Conservation (phyloP, 2,888 invertebrate species). For the Rhimphoctona megacephalus region DNA sequence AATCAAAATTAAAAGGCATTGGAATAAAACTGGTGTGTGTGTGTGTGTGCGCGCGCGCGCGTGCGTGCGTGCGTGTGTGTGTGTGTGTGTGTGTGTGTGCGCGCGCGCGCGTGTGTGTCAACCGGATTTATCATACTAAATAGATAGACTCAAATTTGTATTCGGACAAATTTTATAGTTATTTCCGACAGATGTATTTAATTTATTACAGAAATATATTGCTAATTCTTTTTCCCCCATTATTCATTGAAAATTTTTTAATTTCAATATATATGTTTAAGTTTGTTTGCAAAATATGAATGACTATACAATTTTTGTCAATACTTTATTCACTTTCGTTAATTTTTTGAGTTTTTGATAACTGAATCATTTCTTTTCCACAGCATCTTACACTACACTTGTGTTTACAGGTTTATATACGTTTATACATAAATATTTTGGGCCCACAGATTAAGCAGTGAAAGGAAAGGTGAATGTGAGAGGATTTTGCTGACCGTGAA, state of each 20-base stretch:
- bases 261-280: background rate
- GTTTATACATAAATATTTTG: conserved; percentile 36
- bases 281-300: background rate
- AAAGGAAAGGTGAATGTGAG: conserved; percentile 61
- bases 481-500: conserved; percentile 62
- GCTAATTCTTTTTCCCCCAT: background rate
- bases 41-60: too few species aligned
- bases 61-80: too few species aligned
- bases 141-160: background rate
- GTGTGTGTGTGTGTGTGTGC: too few species aligned
- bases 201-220: background rate
- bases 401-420: background rate
- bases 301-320: background rate
- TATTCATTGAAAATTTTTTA: background rate
- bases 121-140: too few species aligned
- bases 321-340: background rate
- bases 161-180: background rate
- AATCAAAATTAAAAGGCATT: conserved; percentile 14
- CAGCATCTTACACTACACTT: background rate
- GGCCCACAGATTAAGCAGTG: conserved; percentile 50
- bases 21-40: background rate
- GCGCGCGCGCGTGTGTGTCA: too few species aligned
- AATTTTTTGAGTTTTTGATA: background rate
- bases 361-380: background rate
- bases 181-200: background rate